Percentiles rank a stretch among this genome's conserved stretches.
These are phyloP conservation scores for Ispidina picta DNA, from an alignment of 2,797 vertebrate species.

Conservation along the genomic window DNA sequence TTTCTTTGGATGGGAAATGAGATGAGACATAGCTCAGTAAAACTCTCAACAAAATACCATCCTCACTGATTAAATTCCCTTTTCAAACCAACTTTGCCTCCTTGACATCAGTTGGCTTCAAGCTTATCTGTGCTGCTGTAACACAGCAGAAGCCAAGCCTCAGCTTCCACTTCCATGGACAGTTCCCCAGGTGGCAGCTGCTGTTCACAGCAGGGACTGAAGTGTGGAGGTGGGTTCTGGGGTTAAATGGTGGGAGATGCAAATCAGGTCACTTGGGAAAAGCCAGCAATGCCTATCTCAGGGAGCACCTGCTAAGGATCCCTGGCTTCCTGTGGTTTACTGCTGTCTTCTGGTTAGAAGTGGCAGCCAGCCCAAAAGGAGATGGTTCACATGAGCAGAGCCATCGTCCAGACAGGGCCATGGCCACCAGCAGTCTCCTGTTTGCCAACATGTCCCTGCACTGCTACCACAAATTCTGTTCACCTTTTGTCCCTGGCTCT, in stretches of 20 bases:
- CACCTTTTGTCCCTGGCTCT: background rate
- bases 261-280: background rate
- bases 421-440: background rate
- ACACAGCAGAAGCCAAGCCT: background rate
- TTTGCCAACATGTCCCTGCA: background rate
- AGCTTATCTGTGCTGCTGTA: background rate
- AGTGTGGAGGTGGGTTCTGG: background rate
- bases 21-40: background rate
- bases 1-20: background rate
- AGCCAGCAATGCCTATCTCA: background rate
- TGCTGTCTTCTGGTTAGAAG: background rate
- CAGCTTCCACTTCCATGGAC: background rate
- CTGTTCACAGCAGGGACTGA: background rate
- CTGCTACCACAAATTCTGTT: background rate
- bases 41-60: background rate
- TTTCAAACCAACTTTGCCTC: background rate
- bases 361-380: background rate
- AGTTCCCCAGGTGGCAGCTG: background rate
- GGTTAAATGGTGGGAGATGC: background rate
- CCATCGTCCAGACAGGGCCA: background rate
- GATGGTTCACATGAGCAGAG: background rate
- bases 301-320: background rate
- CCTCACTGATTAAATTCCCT: background rate
- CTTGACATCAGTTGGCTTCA: background rate
- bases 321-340: background rate